These are phyloP conservation scores for Nicator chloris DNA, from an alignment of 2,113 vertebrate genomes.

Conservation along the genomic window DNA sequence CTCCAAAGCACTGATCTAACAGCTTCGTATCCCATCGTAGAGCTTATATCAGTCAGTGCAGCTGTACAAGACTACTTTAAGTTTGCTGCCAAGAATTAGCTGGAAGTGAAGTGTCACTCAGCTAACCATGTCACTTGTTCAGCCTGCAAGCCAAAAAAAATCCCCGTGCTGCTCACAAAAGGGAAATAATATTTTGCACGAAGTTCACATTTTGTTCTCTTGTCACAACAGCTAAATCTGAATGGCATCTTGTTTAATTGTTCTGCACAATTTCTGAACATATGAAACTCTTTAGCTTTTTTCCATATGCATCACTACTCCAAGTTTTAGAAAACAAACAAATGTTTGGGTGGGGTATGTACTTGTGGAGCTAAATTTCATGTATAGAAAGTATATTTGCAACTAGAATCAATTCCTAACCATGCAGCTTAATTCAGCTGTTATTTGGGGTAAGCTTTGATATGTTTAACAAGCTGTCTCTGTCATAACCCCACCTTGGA, in stretches of 20 bases:
- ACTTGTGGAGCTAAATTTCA: background rate
- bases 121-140: background rate
- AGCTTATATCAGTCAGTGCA: background rate
- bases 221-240: background rate
- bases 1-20: background rate
- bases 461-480: background rate
- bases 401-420: background rate
- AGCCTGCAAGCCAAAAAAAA: background rate
- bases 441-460: slow-evolving; percentile 13
- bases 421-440: background rate
- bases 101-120: background rate
- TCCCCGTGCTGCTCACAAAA: background rate
- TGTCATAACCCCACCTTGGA: background rate
- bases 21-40: background rate
- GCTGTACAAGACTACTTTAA: background rate
- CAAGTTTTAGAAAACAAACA: background rate
- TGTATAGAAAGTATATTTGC: background rate
- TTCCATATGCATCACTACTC: background rate
- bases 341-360: background rate
- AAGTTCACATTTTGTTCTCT: background rate
- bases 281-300: background rate
- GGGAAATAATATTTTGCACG: background rate
- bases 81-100: background rate
- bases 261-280: background rate
- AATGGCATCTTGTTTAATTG: background rate